Evolutionary conservation across 2,888 invertebrate species (phyloP).

Genomic region (Apodemia mormo): DNA sequence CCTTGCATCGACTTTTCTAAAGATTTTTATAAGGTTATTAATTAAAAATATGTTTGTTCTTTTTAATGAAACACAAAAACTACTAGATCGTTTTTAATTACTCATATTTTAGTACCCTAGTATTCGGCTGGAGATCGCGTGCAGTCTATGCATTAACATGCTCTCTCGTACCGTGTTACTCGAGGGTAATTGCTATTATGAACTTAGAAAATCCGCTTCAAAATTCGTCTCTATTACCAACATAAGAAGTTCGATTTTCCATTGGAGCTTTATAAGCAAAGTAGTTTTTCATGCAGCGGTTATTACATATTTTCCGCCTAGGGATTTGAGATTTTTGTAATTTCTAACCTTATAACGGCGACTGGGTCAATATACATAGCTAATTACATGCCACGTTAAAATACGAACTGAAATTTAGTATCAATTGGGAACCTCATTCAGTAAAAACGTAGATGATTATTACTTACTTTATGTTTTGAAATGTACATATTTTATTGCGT

Average conservation of each 20-base stretch:
- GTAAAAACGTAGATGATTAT: no score
- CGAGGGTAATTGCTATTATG: slow-evolving; percentile 55
- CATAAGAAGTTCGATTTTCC: slow-evolving; percentile 11
- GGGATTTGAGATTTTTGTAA: slow-evolving; percentile 32
- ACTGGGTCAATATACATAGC: slow-evolving; percentile 22
- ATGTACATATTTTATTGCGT: no score
- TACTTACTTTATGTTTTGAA: no score
- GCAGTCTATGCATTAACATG: slow-evolving; percentile 55
- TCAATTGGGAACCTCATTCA: background rate
- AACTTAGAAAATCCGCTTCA: slow-evolving; percentile 33
- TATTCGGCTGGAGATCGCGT: slow-evolving; percentile 46
- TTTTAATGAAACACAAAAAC: background rate
- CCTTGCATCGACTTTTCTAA: background rate
- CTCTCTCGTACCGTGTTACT: slow-evolving; percentile 47
- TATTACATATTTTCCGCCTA: slow-evolving; percentile 32
- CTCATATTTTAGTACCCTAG: slow-evolving; percentile 31
- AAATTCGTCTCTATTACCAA: slow-evolving; percentile 20
- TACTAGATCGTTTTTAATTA: slow-evolving; percentile 27
- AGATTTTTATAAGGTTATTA: background rate
- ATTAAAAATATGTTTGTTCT: background rate
- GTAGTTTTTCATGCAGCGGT: slow-evolving; percentile 25
- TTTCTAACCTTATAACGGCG: slow-evolving; percentile 29
- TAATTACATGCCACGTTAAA: slow-evolving; percentile 11
- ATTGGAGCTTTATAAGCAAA: slow-evolving; percentile 6
- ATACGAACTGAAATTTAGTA: background rate